Base-by-base conservation (phyloP, 2,113 vertebrate species). In the Bambusicola thoracicus region DNA sequence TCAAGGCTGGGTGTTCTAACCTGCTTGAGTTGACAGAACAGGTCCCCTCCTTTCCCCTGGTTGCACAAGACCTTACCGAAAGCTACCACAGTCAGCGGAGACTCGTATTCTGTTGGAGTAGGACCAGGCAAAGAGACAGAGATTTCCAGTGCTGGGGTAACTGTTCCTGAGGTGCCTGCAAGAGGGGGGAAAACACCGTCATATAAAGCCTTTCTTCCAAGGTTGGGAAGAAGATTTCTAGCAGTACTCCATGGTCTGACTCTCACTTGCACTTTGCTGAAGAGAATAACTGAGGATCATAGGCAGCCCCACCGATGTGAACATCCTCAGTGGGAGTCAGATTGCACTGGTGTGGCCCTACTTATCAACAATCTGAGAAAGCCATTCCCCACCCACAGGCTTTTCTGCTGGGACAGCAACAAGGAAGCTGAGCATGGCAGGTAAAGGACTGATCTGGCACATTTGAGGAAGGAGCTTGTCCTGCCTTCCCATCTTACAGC, bases 21-120 rank as follows among this genome's bases (percentile, higher is more conserved):
- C 32, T 44, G 38, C 0, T 0, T 27, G 61, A 15, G 29, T 32
- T 81, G 66, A 56, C 6, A 8, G 12, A 73, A 25, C 25, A 56
- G n/a, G 62, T 3, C 43, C 25, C 27, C 29, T 44, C 11, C 36
- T 32, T 32, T n/a, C 11, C 63, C 36, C 72, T 36, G 9, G 3
- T 7, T 43, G 10, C 40, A 30, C 68, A 40, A 43, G 59, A 30
- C 36, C 87, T 95, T 81, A 97, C 96, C 96, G 27, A 97, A 97
- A 61, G 96, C 96, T 86, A 93, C 96, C 85, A 97, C 80, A 0
- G 93, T 96, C 87, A 97, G 73, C 0, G 94, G 95, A 7, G 96
- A 96, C 62, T 93, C 92, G 1, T 92, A 94, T 0, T 95, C 93
- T 18, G 90, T 93, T 0, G 85, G 90, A 65, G 76, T 91, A 78